A percentile compares a stretch with the other conserved stretches of the same genome.
Evolutionary conservation across 2,888 invertebrate genomes (phyloP).

Genomic region (Troides oblongomaculatus): DNA sequence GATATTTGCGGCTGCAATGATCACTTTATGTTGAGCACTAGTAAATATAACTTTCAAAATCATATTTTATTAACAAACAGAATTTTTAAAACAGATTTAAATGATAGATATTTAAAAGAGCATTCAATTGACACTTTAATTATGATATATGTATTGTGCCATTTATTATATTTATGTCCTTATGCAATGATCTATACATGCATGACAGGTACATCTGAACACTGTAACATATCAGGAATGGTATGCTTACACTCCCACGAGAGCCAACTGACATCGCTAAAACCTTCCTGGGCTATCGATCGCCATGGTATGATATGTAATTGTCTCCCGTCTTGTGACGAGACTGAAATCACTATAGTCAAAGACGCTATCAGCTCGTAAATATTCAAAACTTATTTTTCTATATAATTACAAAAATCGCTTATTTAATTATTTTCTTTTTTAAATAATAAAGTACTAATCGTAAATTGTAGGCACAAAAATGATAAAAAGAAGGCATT

Average conservation of each 20-base stretch:
- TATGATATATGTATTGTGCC: not conserved
- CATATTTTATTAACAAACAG: not conserved
- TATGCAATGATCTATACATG: not conserved
- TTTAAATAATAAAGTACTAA: slow-evolving; percentile 29
- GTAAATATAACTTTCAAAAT: slow-evolving; percentile 54
- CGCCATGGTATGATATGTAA: slow-evolving; percentile 83
- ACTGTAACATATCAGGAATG: slow-evolving; percentile 83
- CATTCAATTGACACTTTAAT: not conserved
- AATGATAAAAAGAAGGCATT: slow-evolving; percentile 64
- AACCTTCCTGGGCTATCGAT: slow-evolving; percentile 81
- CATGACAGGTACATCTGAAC: slow-evolving; percentile 64
- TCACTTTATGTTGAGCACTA: slow-evolving; percentile 83
- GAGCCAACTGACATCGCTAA: slow-evolving; percentile 82
- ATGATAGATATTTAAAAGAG: not conserved
- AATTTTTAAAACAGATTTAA: not conserved
- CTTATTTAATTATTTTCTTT: slow-evolving; percentile 19
- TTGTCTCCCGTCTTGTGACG: slow-evolving; percentile 86
- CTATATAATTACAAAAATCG: slow-evolving; percentile 26
- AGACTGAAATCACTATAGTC: slow-evolving; percentile 83
- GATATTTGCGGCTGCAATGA: slow-evolving; percentile 83
- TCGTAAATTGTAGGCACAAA: slow-evolving; percentile 41
- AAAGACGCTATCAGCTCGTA: slow-evolving; percentile 71
- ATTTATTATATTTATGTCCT: not conserved
- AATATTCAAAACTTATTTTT: slow-evolving; percentile 34
- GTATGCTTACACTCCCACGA: slow-evolving; percentile 82